Evolutionary conservation across 1,140 invertebrate genomes (phyloP).

Genomic region (Cotesia vestalis): DNA sequence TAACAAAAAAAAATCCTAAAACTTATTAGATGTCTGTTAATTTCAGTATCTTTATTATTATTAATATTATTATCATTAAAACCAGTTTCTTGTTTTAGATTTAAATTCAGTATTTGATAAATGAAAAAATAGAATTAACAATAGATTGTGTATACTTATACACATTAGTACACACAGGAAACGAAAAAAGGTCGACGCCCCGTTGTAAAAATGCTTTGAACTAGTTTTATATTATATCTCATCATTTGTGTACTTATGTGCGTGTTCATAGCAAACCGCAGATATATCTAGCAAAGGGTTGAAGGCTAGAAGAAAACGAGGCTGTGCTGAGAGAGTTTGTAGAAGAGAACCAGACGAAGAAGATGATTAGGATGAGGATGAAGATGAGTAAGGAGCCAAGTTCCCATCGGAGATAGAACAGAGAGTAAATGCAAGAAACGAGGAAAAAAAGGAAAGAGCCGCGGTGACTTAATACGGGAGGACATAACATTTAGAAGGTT

Average conservation of each 20-base stretch:
- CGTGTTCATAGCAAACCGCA: slow-evolving; percentile 34
- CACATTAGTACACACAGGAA: background rate
- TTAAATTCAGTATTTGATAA: background rate
- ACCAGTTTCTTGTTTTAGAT: too few relatives aligned
- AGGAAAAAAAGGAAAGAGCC: slow-evolving; percentile 33
- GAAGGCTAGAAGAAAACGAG: background rate
- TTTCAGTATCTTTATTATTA: too few relatives aligned
- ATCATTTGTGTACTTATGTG: slow-evolving; percentile 26
- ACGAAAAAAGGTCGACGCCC: slow-evolving; percentile 24
- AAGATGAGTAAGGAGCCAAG: background rate
- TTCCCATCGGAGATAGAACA: slow-evolving; percentile 1
- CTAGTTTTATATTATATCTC: slow-evolving; percentile 9
- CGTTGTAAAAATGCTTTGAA: slow-evolving; percentile 13
- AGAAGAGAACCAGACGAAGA: background rate
- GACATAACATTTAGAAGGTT: slow-evolving; percentile 39
- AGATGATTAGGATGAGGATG: background rate
- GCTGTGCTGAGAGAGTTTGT: background rate
- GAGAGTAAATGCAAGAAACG: slow-evolving; percentile 19
- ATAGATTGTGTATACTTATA: slow-evolving; percentile 5
- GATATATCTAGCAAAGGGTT: background rate
- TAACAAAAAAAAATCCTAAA: too few relatives aligned
- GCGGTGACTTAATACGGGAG: slow-evolving; percentile 40
- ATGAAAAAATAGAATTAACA: background rate
- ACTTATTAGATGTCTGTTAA: too few relatives aligned
- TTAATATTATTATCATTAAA: too few relatives aligned